A percentile compares a stretch with the other conserved stretches of the same genome.
Conservation (phyloP, 2,113 vertebrate species). For the Spilogale gracilis region DNA sequence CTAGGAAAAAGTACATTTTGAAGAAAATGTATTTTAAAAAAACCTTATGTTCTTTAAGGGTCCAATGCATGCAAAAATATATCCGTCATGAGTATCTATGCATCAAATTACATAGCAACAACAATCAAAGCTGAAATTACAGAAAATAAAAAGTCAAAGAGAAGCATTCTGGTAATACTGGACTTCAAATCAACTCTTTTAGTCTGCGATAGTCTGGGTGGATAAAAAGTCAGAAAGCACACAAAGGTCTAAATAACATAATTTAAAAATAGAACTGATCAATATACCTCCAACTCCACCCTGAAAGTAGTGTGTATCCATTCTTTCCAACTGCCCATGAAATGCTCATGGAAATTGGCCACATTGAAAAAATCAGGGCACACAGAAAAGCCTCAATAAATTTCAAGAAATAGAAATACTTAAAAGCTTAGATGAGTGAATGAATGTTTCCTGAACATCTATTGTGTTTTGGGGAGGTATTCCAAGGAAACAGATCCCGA, state of each 20-base stretch:
- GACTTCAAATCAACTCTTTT: neutral
- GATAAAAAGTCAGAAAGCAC: neutral
- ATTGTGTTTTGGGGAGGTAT: neutral
- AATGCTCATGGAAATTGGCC: neutral
- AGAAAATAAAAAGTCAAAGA: neutral
- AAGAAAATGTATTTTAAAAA: neutral
- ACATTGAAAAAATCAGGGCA: neutral
- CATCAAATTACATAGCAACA: neutral
- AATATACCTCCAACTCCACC: neutral
- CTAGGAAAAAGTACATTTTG: neutral
- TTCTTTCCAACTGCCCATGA: neutral
- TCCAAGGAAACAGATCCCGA: neutral
- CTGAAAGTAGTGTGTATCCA: neutral
- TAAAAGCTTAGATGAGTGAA: neutral
- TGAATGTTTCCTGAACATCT: neutral
- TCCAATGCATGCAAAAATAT: neutral
- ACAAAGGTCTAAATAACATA: neutral
- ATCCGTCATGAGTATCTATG: neutral
- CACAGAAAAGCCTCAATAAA: neutral
- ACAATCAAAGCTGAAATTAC: neutral
- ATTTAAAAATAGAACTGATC: neutral
- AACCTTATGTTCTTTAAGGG: neutral
- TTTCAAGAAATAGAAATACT: neutral
- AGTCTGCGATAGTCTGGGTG: neutral
- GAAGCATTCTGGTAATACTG: neutral